Evolutionary conservation across 2,113 vertebrate species (phyloP).

Genomic region (Aptenodytes patagonicus): DNA sequence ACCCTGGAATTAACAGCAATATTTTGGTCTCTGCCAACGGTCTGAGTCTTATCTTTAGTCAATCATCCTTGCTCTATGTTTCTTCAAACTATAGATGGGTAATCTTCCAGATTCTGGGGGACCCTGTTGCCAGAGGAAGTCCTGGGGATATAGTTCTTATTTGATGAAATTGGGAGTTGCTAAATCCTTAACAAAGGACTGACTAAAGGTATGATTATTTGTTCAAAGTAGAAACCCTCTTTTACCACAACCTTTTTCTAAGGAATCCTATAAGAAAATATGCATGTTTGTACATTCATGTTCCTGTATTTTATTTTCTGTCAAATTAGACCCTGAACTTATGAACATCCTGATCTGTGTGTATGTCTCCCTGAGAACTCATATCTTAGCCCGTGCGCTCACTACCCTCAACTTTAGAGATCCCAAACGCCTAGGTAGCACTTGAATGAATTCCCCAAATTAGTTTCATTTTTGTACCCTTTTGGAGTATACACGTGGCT

Average conservation of each 20-base stretch:
- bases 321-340: background rate
- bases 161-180: background rate
- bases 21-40: background rate
- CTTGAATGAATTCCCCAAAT: background rate
- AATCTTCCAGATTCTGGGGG: background rate
- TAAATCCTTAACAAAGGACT: background rate
- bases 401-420: background rate
- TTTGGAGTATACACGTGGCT: too few relatives aligned
- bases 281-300: background rate
- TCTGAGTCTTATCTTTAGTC: background rate
- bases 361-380: background rate
- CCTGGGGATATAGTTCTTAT: background rate
- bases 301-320: background rate
- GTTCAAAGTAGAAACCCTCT: background rate
- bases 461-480: background rate
- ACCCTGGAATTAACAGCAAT: background rate
- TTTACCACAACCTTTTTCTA: background rate
- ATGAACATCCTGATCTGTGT: background rate
- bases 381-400: fast-evolving
- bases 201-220: background rate
- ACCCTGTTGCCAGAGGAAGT: background rate
- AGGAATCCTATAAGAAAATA: background rate
- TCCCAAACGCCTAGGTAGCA: fast-evolving
- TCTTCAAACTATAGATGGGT: background rate
- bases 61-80: background rate